These are phyloP conservation scores for Percopsis omiscomaycus DNA, from an alignment of 2,797 vertebrate species.

Conservation along the genomic window DNA sequence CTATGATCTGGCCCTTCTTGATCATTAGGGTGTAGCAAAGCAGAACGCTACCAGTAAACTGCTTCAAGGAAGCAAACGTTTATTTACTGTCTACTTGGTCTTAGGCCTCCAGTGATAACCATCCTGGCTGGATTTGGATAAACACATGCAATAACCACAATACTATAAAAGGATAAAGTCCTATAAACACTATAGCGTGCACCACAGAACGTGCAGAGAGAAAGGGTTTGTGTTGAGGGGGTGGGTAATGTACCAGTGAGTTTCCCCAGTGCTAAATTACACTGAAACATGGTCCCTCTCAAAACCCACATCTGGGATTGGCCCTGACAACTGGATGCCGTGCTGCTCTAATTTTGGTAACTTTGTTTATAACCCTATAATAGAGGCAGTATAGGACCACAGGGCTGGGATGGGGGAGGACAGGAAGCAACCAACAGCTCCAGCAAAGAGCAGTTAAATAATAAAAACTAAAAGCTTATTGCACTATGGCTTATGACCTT, in stretches of 20 bases:
- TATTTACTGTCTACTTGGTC: not conserved
- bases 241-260: conserved; percentile 49
- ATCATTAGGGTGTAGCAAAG: too few relatives aligned
- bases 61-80: not conserved
- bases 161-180: conserved; percentile 25
- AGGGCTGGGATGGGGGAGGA: conserved; percentile 56
- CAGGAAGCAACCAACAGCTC: conserved; percentile 54
- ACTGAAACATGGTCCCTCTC: conserved; percentile 77
- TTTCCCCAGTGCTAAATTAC: conserved; percentile 70
- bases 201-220: conserved; percentile 16
- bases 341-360: conserved; percentile 80
- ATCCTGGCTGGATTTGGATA: not conserved
- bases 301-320: conserved; percentile 79
- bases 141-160: conserved; percentile 14
- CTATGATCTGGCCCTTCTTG: too few relatives aligned
- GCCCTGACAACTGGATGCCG: conserved; percentile 79
- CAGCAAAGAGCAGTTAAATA: conserved; percentile 57
- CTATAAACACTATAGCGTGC: conserved; percentile 14
- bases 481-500: conserved; percentile 12
- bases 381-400: conserved; percentile 76
- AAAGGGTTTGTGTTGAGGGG: conserved; percentile 24
- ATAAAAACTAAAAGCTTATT: too few relatives aligned
- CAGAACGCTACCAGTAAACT: too few relatives aligned
- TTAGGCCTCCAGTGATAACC: not conserved
- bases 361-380: conserved; percentile 82